These are phyloP conservation scores for Reticulitermes speratus DNA, from an alignment of 1,140 invertebrate species.

Conservation along the genomic window DNA sequence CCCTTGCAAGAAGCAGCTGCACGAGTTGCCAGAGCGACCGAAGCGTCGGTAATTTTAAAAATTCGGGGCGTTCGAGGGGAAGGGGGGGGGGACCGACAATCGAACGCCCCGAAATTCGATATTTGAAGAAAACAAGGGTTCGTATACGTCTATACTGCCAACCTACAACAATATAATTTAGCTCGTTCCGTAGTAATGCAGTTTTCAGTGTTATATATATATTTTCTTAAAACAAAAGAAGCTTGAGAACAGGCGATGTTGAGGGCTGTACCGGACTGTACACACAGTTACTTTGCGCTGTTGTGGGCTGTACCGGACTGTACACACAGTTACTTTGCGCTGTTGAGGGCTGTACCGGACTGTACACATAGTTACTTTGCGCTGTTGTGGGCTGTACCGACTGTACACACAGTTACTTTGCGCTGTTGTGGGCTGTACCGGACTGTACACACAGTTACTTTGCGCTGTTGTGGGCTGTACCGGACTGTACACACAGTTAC, in stretches of 20 bases:
- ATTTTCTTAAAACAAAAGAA: conserved; percentile 1
- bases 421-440: background rate
- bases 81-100: background rate
- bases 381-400: background rate
- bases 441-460: too few species aligned
- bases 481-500: too few species aligned
- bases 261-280: too few species aligned
- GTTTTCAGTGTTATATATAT: background rate
- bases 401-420: too few species aligned
- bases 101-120: background rate
- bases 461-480: background rate
- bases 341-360: background rate
- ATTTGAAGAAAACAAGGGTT: background rate
- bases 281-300: background rate
- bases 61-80: background rate
- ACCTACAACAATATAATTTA: conserved; percentile 14
- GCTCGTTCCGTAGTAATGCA: conserved; percentile 1
- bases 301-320: background rate
- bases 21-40: background rate
- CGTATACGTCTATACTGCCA: conserved; percentile 15
- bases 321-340: background rate
- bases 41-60: background rate
- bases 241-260: background rate
- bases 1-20: background rate
- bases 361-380: too few species aligned